Percentiles rank a stretch among this genome's conserved stretches.
These are phyloP conservation scores for Corvus cornix DNA, from an alignment of 2,113 vertebrate genomes.

Conservation along the genomic window DNA sequence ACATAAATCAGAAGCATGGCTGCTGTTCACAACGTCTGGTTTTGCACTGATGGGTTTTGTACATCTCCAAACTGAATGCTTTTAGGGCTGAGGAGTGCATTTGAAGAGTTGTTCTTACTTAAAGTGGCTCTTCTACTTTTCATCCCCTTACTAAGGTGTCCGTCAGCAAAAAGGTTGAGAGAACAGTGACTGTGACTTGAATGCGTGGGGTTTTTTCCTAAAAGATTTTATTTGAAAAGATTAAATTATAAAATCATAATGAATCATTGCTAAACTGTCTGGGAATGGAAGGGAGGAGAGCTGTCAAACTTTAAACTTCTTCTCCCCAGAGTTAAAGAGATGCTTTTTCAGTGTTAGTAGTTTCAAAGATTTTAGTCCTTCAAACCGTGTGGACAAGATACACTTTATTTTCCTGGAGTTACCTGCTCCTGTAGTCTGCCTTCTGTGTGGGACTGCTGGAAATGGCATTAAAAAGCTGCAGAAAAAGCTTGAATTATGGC, in stretches of 20 bases:
- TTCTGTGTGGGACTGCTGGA: not conserved
- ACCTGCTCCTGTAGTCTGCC: not conserved
- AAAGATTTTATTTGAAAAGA: not conserved
- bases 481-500: not conserved
- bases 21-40: not conserved
- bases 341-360: not conserved
- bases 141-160: not conserved
- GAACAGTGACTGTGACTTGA: not conserved
- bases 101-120: not conserved
- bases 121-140: not conserved
- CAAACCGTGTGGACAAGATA: not conserved
- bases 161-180: not conserved
- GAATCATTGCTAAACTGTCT: not conserved
- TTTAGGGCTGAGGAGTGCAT: not conserved
- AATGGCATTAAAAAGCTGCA: not conserved
- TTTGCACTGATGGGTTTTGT: not conserved
- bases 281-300: not conserved
- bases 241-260: not conserved
- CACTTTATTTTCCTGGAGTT: not conserved
- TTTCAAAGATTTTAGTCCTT: not conserved
- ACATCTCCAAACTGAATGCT: not conserved
- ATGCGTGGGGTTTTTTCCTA: not conserved
- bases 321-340: not conserved
- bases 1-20: not conserved
- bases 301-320: not conserved